Evolutionary conservation across 2,888 invertebrate genomes (phyloP).

Genomic region (Polyommatus icarus): DNA sequence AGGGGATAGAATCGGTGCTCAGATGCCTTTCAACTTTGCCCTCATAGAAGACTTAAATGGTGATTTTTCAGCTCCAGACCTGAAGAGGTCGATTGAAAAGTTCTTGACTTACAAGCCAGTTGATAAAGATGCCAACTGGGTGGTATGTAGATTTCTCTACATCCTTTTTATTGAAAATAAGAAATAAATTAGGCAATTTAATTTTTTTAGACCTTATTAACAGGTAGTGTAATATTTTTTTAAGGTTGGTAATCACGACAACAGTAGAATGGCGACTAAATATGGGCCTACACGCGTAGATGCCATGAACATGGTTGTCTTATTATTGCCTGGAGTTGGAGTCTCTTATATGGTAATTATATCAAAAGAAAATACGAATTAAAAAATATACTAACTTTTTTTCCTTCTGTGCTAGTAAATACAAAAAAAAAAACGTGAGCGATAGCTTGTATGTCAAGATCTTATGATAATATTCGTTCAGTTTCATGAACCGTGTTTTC

Average conservation of each 20-base stretch:
- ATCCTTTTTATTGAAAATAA: not conserved
- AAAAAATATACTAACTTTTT: not conserved
- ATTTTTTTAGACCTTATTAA: not conserved
- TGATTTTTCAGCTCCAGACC: slow-evolving; percentile 81
- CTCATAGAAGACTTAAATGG: slow-evolving; percentile 82
- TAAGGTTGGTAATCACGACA: slow-evolving; percentile 86
- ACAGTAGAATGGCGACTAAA: slow-evolving; percentile 81
- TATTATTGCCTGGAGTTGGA: slow-evolving; percentile 87
- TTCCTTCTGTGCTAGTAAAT: not conserved
- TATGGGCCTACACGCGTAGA: slow-evolving; percentile 83
- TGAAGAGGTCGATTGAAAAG: slow-evolving; percentile 81
- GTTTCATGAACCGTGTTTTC: not conserved
- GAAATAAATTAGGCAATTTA: not conserved
- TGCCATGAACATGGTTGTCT: slow-evolving; percentile 85
- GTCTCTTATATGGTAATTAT: slow-evolving; percentile 83
- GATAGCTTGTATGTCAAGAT: not conserved
- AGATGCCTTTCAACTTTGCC: slow-evolving; percentile 90
- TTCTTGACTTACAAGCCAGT: slow-evolving; percentile 84
- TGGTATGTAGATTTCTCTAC: slow-evolving; percentile 77
- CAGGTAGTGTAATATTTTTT: not conserved
- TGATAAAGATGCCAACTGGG: slow-evolving; percentile 85
- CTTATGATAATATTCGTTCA: not conserved
- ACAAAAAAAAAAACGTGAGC: not conserved
- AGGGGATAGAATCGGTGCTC: slow-evolving; percentile 80
- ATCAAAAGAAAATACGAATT: not conserved